Percentiles rank a stretch among this genome's conserved stretches.
Conservation (phyloP, 2,113 vertebrate genomes). For the Apteryx owenii region DNA sequence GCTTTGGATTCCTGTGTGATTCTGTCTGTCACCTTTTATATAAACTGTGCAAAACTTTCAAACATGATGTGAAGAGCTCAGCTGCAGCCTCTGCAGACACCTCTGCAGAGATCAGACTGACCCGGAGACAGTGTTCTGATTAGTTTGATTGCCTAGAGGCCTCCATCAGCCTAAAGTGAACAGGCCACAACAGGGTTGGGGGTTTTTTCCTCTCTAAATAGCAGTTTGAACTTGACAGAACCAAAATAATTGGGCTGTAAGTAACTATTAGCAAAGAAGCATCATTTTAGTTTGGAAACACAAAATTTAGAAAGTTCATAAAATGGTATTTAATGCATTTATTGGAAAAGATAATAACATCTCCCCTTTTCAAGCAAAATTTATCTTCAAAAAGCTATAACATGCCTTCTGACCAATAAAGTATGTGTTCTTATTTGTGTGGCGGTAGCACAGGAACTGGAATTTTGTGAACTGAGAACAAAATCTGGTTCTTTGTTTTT, state of each 20-base stretch:
- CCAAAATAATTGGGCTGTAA: slow-evolving; percentile 38
- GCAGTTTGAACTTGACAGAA: neutral
- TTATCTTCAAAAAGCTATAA: neutral
- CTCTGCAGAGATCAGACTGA: neutral
- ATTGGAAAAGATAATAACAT: neutral
- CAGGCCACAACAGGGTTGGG: neutral
- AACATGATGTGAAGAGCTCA: neutral
- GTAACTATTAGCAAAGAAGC: neutral
- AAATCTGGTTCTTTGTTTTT: neutral
- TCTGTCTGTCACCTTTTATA: slow-evolving; percentile 1
- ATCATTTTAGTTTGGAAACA: neutral
- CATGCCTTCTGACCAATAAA: neutral
- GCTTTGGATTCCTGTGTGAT: neutral
- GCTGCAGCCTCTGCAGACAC: neutral
- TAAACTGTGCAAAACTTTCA: neutral
- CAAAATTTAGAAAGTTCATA: neutral
- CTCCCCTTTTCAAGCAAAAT: neutral
- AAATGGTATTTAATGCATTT: neutral
- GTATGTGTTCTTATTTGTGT: neutral
- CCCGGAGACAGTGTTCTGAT: neutral
- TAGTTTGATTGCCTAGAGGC: slow-evolving; percentile 29
- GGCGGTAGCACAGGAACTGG: neutral
- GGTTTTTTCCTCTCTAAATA: neutral
- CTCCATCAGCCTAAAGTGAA: neutral
- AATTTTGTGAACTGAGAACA: neutral